Base-by-base conservation (phyloP, 2,797 vertebrate species). In the Pangasius macronema region DNA sequence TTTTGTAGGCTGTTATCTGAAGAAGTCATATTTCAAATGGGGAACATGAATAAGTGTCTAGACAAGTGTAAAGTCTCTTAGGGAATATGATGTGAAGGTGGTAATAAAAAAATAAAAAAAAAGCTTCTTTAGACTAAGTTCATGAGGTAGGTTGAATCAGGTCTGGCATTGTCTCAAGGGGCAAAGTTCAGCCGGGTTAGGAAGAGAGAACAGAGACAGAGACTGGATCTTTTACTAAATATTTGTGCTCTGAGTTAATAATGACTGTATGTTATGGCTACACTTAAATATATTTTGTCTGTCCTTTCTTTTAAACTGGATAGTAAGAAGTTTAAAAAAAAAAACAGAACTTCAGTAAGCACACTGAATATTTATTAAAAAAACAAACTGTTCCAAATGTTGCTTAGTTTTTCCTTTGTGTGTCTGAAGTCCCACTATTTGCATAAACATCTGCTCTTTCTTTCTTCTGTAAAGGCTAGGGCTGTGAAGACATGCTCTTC, bases 1-100 rank as follows among this genome's bases (percentile, higher is more conserved):
- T 90, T 91, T 91, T 85, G 65, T 75, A 87, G 88, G 87, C 85
- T 68, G 79, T 76, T 89, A 90, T 91, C 85, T 82, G 68, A 86
- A 87, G 73, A 73, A 86, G 46, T 88, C 87, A 49, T 42, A 77
- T 92, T 91, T 91, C 88, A 90, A 86, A 87, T 73, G 83, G 80
- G 86, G 80, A 51, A 80, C 33, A 88, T 90, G 72, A 89, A 89
- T 87, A 73, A 88, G 86, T 39, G 89, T 90, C 89, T 90, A 89
- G 89, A 90, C 89, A 42, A 65, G 82, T 72, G 59, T 27, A 82
- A 79, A n/a, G 57, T 63, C 87, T 81, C 67, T 55, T 63, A 83
- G 87, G 77, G 85, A 88, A 75, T 83, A 68, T 85, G 73, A 67
- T 84, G 70, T 57, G 27, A 83, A 63, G 42, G 10, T 46, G 59